These are phyloP conservation scores for Motacilla alba DNA, from an alignment of 2,113 vertebrate genomes.

Conservation along the genomic window DNA sequence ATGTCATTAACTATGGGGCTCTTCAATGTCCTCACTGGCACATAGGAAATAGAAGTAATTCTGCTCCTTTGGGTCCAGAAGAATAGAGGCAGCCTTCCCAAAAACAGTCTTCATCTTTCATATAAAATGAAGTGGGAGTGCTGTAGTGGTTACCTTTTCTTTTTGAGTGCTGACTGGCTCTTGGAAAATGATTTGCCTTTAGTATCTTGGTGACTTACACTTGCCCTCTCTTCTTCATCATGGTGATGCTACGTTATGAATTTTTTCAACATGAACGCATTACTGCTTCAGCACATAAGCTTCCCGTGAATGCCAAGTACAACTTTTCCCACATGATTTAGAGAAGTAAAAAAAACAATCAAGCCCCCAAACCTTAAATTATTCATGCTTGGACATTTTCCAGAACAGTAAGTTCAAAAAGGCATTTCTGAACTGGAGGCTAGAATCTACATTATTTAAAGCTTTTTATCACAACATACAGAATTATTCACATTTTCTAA, in stretches of 20 bases:
- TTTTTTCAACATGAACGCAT: background rate
- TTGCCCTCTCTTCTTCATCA: background rate
- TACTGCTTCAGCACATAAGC: background rate
- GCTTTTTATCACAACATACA: background rate
- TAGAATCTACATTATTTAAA: background rate
- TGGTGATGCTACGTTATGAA: background rate
- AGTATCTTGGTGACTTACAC: background rate
- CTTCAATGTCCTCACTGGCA: background rate
- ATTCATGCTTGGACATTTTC: background rate
- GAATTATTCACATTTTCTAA: background rate
- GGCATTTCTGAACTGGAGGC: background rate
- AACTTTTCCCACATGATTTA: background rate
- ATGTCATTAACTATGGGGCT: accelerated
- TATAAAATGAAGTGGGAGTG: background rate
- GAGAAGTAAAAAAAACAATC: background rate
- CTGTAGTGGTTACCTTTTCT: background rate
- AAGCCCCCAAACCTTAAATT: background rate
- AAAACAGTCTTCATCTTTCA: background rate
- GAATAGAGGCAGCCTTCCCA: background rate
- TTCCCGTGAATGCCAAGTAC: background rate
- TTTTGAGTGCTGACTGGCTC: background rate
- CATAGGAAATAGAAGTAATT: background rate
- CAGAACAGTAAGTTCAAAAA: background rate
- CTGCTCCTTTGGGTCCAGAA: background rate
- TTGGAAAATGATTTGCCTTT: background rate